Percentiles rank a stretch among this genome's conserved stretches.
Evolutionary conservation across 2,888 invertebrate species (phyloP).

Genomic region (Tanytarsus gracilentus): DNA sequence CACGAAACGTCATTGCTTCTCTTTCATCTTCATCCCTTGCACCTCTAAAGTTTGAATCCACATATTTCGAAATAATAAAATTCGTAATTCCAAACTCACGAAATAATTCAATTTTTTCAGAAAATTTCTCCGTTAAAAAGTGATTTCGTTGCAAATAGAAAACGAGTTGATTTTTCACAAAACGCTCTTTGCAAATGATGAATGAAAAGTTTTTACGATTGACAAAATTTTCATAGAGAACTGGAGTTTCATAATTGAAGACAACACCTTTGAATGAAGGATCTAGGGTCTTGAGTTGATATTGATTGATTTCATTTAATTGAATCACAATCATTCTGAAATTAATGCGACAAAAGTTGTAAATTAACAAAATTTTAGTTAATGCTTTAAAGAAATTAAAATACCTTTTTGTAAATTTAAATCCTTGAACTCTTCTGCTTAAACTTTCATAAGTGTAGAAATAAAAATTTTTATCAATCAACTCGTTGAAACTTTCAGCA

Average conservation of each 20-base stretch:
- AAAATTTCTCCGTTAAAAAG: neutral
- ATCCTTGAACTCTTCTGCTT: too few species aligned
- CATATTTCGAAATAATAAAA: neutral
- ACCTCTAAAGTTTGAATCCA: neutral
- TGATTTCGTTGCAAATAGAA: conserved; percentile 4
- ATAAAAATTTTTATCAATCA: too few species aligned
- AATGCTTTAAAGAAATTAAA: too few species aligned
- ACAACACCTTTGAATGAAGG: neutral
- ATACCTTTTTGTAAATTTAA: too few species aligned
- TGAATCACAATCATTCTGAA: neutral
- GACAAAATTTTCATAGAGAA: neutral
- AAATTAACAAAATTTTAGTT: too few species aligned
- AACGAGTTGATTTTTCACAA: neutral
- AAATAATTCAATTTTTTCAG: neutral
- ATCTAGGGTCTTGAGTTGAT: neutral
- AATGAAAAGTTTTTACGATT: neutral
- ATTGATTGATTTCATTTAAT: neutral
- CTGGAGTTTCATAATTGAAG: neutral
- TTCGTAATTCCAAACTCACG: neutral
- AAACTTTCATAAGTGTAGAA: too few species aligned
- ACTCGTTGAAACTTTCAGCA: too few species aligned
- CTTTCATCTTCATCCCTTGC: neutral
- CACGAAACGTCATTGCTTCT: neutral
- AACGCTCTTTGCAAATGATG: neutral
- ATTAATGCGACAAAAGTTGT: too few species aligned